Base-by-base conservation (phyloP, 1,140 invertebrate genomes). In the Hylaeus anthracinus region DNA sequence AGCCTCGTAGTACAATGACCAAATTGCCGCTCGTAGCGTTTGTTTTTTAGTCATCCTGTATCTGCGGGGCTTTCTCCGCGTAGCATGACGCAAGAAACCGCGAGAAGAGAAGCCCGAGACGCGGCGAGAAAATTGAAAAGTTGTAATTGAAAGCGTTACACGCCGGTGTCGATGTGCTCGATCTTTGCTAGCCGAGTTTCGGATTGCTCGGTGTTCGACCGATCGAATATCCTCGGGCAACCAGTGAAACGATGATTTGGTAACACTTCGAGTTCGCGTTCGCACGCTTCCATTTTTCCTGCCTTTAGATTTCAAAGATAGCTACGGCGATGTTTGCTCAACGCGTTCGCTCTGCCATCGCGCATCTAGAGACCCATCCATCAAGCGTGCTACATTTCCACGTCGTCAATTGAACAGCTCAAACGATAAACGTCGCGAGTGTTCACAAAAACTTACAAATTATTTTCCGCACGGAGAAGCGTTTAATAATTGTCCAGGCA, bases 211-310 rank as follows among this genome's bases (percentile, higher is more conserved):
- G 15, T 37, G 41, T n/a, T 65, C 63, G 63, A 48, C 4, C 65
- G 53, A 14, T 10, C 10, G 9, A 45, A n/a, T 15, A 37, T 41
- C 51, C 58, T 14, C 39, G 10, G 61, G 61, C 39, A 15, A 10
- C 39, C 45, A 8, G 1, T 51, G 65, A 45, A 26, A 51, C 45
- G 45, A 8, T 12, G 73, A 75, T 75, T 75, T 75, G 45, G 71
- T 26, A 74, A 74, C 73, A 48, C 45, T 71, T 2, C 56, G 56
- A 65, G 61, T 55, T n/a, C 65, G 43, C 53, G 74, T 77, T 77
- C 74, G 5, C 74, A 77, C 65, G 74, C 6, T 9, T 45, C 9
- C 51, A 2, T 51, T 51, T 51, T 51, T 51, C 2, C 10, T 63
- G 43, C 15, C n/a, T 45, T 45, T 45, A 15, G 15, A 45, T 45